Conservation (phyloP, 2,113 vertebrate species). For the rabbit (Oryctolagus cuniculus) region DNA sequence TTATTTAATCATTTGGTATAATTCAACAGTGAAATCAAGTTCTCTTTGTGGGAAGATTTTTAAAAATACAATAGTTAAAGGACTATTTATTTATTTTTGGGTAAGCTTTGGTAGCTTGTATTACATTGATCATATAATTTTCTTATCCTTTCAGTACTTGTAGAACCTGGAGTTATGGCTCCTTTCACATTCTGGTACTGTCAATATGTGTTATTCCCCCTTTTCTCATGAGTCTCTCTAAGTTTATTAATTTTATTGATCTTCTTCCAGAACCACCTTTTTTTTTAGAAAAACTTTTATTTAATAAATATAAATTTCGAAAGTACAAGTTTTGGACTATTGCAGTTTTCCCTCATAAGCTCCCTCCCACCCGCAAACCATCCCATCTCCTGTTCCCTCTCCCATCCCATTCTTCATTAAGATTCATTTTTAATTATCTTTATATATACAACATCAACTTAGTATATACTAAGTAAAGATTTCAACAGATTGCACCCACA, state of each 20-base stretch:
- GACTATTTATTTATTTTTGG: background rate
- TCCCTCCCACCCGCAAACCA: background rate
- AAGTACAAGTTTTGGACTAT: no score
- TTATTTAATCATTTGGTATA: background rate
- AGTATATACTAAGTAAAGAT: no score
- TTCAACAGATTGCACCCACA: no score
- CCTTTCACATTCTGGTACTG: background rate
- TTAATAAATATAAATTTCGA: no score
- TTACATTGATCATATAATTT: background rate
- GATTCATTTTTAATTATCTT: no score
- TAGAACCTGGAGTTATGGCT: background rate
- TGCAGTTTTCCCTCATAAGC: background rate
- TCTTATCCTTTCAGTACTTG: background rate
- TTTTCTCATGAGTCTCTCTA: background rate
- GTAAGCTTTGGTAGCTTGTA: background rate
- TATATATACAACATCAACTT: no score
- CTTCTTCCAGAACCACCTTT: background rate
- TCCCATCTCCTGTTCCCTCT: no score
- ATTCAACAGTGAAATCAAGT: background rate
- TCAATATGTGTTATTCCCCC: background rate
- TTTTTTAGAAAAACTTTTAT: no score
- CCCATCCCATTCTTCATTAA: no score
- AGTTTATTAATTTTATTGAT: constrained; percentile 13
- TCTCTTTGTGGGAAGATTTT: background rate
- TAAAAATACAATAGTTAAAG: background rate